Base-by-base conservation (phyloP, 2,113 vertebrate species). In the Argyrosomus japonicus region DNA sequence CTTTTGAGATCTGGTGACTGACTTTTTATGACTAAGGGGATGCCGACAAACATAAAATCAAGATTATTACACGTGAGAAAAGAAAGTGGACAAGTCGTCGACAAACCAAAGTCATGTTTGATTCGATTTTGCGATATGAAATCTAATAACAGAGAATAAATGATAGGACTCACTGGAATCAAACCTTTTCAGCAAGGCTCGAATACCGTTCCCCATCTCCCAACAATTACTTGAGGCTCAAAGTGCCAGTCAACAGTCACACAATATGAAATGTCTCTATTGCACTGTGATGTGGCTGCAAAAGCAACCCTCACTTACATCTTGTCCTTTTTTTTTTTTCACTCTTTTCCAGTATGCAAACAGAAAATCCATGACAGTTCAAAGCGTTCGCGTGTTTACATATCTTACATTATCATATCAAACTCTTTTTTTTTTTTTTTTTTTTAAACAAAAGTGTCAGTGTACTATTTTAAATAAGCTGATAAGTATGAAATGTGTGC, bases 371-470 rank as follows among this genome's bases (percentile, higher is more conserved):
- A 68, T 56, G 58, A 85, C 67, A 81, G 48, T 79, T 64, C 68
- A 81, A 76, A 78, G 58, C 14, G 18, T 84, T 68, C 82, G 68
- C 70, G 68, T 71, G 74, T 92, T 79, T 73, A 78, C 79, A 83
- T 79, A 85, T 68, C 68, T 83, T 82, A 93, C 75, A 87, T 84
- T 29, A 79, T 68, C 51, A 60, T 62, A 82, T 71, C 65, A 70
- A 87, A 83, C 86, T 86, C 81, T 91, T 88, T 79, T 85, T 84
- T 84, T 91, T 80, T 88, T 36, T 36, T 32, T 32, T 79, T 85
- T 85, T 84, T 91, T 80, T 87, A 91, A 93, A 92, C 82, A 75
- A 94, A 95, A 90, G 82, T 91, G 87, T 93, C 91, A 94, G 91
- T 92, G 89, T 93, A 88, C 77, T 89, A 80, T 81, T 86, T 93